A percentile compares a stretch with the other conserved stretches of the same genome.
These are phyloP conservation scores for Torymus tubicola DNA, from an alignment of 2,888 invertebrate species.

Conservation along the genomic window DNA sequence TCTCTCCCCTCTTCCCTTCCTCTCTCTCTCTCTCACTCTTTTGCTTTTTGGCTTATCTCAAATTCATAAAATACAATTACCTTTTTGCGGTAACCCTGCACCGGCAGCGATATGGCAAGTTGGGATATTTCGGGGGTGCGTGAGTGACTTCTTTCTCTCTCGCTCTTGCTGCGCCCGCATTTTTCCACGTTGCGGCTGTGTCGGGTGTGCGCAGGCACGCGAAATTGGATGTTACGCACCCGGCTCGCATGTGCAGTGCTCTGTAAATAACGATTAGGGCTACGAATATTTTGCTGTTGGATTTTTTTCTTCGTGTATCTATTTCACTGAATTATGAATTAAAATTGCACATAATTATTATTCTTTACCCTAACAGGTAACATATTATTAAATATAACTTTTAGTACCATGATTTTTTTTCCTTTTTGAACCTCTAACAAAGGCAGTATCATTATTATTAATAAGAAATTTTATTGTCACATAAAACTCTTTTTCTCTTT, in stretches of 20 bases:
- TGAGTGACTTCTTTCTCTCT: not conserved
- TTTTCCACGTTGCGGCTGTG: not conserved
- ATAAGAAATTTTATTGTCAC: too few species aligned
- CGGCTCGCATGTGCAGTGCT: not conserved
- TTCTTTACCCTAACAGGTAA: too few species aligned
- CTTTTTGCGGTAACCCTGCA: slow-evolving; percentile 51
- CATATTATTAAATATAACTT: too few species aligned
- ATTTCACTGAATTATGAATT: too few species aligned
- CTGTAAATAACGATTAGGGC: slow-evolving; percentile 36
- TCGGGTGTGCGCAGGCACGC: not conserved
- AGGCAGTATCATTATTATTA: too few species aligned
- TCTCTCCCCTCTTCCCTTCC: slow-evolving; percentile 31
- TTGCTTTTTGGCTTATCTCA: slow-evolving; percentile 66
- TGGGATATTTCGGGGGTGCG: slow-evolving; percentile 15
- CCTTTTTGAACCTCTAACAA: too few species aligned
- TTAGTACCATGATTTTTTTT: too few species aligned
- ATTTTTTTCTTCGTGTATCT: too few species aligned
- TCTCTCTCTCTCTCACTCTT: slow-evolving; percentile 56
- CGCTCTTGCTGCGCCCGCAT: not conserved
- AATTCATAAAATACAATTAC: slow-evolving; percentile 71
- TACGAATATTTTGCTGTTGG: not conserved
- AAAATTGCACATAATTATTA: too few species aligned
- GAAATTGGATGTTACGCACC: too few species aligned
- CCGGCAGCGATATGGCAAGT: not conserved
- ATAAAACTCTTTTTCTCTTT: too few species aligned